Base-by-base conservation (phyloP, 2,113 vertebrate genomes). In the Neopipo cinnamomea region DNA sequence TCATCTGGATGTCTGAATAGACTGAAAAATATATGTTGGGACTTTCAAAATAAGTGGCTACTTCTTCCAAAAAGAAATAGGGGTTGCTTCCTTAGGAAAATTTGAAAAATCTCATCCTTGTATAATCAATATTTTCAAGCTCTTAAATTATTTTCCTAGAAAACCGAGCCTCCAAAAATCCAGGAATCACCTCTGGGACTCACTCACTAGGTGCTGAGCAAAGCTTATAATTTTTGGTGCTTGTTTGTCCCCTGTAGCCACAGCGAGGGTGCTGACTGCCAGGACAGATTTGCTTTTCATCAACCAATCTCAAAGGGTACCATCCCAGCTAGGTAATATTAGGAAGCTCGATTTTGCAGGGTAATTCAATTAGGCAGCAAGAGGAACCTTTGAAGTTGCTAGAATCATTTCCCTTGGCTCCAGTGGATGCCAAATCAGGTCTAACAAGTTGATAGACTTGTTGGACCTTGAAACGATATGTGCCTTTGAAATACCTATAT, bases 401-500 rank as follows among this genome's bases (percentile, higher is more conserved):
- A 42, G 47, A 84, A 84, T 11, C 4, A 61, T 71, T 89, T 66
- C 68, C 50, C 73, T 35, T 71, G 85, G 47, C 59, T 78, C 37
- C 31, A 89, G 37, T 10, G n/a, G 41, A 75, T 0, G 5, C 70
- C 41, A 30, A 87, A 72, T 88, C 65, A 87, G 67, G 72, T 79
- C 58, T 80, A 87, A 55, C 20, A 37, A 67, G 82, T 35, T 33
- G 50, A 87, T 28, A 27, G 37, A 37, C 50, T 95, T 56, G 49
- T 58, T 74, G 81, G 65, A 85, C 61, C 42, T 41, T 74, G 44
- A 87, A 79, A 61, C 0, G 0, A 87, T 30, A 68, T 15, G 30
- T 39, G 46, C 14, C 65, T 92, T 91, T 66, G 56, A 88, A 94
- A 95, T 89, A 70, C 79, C 89, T 93, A 25, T 72, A 66, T 61